Evolutionary conservation across 92 coral and sea anemone species (phyloP), one percentile per base, ranked within the genome.

Genomic region (Phenganax stokvisi): DNA sequence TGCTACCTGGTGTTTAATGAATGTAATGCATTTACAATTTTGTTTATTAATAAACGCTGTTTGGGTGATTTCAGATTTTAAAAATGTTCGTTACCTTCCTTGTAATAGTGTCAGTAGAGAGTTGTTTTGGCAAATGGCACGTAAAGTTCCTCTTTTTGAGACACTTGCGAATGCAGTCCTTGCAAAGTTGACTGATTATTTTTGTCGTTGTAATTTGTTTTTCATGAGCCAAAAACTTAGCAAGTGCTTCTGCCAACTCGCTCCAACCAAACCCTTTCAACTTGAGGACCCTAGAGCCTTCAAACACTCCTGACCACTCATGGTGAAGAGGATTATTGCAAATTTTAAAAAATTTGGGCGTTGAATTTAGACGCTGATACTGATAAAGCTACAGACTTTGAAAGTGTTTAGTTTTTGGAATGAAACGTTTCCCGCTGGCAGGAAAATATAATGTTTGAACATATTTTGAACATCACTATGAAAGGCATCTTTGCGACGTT

Each of bases 241-340:
- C 75, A 62, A 62, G 69, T n/a, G 69, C 75, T 29, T 70, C 17
- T 29, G 75, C 75, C 55, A 70, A 29, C 52, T 70, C 75, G 30
- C 55, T n/a, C n/a, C n/a, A n/a, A n/a, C n/a, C n/a, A n/a, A n/a
- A n/a, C n/a, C n/a, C n/a, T n/a, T n/a, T n/a, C n/a, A n/a, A n/a
- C n/a, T n/a, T n/a, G n/a, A n/a, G n/a, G n/a, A n/a, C n/a, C n/a
- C n/a, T n/a, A n/a, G n/a, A n/a, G n/a, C n/a, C n/a, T n/a, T n/a
- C n/a, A n/a, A n/a, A n/a, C n/a, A n/a, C n/a, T n/a, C n/a, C n/a
- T 57, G 62, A 57, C 62, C 62, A 70, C 55, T 70, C 53, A 29
- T 70, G 8, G 55, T 70, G 52, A 70, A 70, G 77, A 37, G 8
- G 58, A 31, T 54, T 51, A 72, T 72, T 72, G 28, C 57, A 30